Evolutionary conservation across 2,797 vertebrate species (phyloP).

Genomic region (Xiphorhynchus erythropygius): DNA sequence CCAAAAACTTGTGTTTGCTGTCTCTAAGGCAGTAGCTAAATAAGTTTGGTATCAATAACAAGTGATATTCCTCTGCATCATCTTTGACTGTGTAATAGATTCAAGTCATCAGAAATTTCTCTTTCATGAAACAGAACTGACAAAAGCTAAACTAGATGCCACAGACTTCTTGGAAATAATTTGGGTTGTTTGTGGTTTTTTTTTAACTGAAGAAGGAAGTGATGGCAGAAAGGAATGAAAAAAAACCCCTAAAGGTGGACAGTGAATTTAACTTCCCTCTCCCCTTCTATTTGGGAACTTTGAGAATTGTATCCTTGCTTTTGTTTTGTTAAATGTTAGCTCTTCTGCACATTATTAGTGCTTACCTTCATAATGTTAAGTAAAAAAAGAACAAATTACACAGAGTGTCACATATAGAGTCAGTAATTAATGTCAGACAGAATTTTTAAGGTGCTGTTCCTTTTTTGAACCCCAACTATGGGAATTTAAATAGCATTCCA

Average conservation of each 20-base stretch:
- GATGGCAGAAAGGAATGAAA: background rate
- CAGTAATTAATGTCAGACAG: background rate
- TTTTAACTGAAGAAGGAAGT: background rate
- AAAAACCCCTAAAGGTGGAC: background rate
- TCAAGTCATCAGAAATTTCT: background rate
- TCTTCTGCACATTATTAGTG: background rate
- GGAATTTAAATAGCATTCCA: background rate
- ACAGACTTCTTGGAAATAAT: background rate
- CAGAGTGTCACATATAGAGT: accelerated
- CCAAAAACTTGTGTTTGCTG: background rate
- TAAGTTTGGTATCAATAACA: background rate
- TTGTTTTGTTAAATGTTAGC: background rate
- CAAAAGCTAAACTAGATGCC: background rate
- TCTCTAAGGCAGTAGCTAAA: background rate
- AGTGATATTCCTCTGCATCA: background rate
- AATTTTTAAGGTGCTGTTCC: background rate
- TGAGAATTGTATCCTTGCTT: background rate
- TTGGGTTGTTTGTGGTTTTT: accelerated
- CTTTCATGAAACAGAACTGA: background rate
- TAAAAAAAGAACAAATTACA: background rate
- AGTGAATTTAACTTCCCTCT: background rate
- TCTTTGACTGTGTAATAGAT: background rate
- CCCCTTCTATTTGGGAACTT: background rate
- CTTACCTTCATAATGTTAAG: background rate
- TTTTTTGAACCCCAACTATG: background rate